phyloP scores from a whole-genome alignment of 2,113 vertebrate genomes.

The Excalfactoria chinensis region DNA sequence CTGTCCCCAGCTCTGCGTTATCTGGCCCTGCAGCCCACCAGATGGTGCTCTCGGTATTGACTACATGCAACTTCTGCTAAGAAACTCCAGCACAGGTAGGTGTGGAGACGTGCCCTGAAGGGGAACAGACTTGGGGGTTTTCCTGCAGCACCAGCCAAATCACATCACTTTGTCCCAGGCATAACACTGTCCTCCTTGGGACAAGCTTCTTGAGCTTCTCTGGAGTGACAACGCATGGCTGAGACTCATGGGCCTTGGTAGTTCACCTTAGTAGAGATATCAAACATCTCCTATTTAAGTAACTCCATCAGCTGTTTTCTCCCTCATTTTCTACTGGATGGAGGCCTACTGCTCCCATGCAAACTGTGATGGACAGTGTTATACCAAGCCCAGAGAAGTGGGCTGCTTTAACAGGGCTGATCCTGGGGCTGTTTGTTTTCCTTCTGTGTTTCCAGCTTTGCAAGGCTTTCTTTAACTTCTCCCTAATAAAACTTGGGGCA shows the following conservation, averaged over 20 bases:
- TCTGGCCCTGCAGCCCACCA: constrained; percentile 37
- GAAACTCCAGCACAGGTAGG: background rate
- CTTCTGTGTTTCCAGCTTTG: background rate
- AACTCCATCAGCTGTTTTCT: background rate
- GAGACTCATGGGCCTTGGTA: accelerated
- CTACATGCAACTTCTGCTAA: background rate
- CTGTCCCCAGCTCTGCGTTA: background rate
- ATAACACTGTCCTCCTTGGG: accelerated
- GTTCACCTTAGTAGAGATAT: background rate
- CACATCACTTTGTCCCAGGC: accelerated
- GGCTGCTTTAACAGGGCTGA: background rate
- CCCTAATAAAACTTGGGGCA: constrained; percentile 44
- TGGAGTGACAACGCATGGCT: accelerated
- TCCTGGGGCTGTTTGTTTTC: background rate
- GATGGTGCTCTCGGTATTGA: constrained; percentile 72
- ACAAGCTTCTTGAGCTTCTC: background rate
- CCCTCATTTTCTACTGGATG: background rate
- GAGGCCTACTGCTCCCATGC: background rate
- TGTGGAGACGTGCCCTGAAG: background rate
- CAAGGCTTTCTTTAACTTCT: constrained; percentile 49
- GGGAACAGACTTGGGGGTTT: background rate
- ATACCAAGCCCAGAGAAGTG: background rate
- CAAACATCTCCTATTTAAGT: accelerated
- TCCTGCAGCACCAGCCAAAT: background rate
- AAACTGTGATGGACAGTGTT: background rate